These are phyloP conservation scores for Allophyes oxyacanthae DNA, from an alignment of 2,888 invertebrate genomes.

Conservation along the genomic window DNA sequence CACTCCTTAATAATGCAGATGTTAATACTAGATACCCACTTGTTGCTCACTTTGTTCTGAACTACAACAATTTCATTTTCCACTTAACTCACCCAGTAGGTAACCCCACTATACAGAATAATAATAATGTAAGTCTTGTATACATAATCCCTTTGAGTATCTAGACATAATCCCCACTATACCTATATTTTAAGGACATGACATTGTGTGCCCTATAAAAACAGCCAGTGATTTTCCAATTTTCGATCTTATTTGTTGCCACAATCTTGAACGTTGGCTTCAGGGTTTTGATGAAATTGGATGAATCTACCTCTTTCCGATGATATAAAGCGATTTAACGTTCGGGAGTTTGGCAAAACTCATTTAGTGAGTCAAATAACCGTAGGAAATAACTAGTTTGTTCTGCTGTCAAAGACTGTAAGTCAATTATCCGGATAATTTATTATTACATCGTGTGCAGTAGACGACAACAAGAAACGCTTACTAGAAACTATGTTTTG, in stretches of 20 bases:
- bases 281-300: conserved; percentile 43
- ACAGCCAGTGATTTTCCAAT: conserved; percentile 35
- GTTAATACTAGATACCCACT: conserved; percentile 56
- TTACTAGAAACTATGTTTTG: too few relatives aligned
- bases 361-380: conserved; percentile 49
- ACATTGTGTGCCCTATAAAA: conserved; percentile 2
- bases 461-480: too few relatives aligned
- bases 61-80: conserved; percentile 39
- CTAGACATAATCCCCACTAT: too few relatives aligned
- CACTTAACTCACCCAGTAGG: conserved; percentile 13
- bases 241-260: conserved; percentile 23
- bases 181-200: too few relatives aligned
- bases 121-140: too few relatives aligned
- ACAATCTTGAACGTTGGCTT: conserved; percentile 36
- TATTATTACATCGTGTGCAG: too few relatives aligned
- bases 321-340: conserved; percentile 41
- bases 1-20: conserved; percentile 64
- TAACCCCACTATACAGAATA: neutral
- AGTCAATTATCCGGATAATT: too few relatives aligned
- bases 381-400: conserved; percentile 23
- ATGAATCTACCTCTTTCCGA: conserved; percentile 30
- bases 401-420: conserved; percentile 9
- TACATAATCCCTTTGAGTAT: too few relatives aligned
- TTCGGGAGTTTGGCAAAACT: conserved; percentile 41
- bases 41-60: conserved; percentile 47